Evolutionary conservation across 2,113 vertebrate genomes (phyloP), one percentile per base, ranked within the genome.

Genomic region (Rhineura floridana): DNA sequence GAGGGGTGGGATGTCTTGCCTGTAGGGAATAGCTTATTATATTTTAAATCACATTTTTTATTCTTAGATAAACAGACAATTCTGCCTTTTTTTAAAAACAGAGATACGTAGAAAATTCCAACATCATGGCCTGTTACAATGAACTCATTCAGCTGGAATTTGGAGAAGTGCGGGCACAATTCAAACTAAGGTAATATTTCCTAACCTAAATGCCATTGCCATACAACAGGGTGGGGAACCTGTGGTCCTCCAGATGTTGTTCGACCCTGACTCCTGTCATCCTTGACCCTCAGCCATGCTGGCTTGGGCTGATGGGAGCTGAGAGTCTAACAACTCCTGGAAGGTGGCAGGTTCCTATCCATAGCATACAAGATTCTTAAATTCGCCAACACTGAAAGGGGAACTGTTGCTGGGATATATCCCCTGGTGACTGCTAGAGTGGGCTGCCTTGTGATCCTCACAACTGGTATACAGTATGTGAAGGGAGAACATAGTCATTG

Each of bases 111-210:
- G 99, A 99, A 95, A 99, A 99, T 96, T 96, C 98, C 89, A 99
- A 97, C 91, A 95, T 98, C 96, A 98, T 98, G 98, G 97, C 98
- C 94, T 99, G 99, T 95, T 99, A 99, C 96, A 99, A 99, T 91
- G 99, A 99, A 89, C 97, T 99, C 93, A 97, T 99, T 87, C 98
- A 99, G 96, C 95, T 99, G 95, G 97, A 99, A 93, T 98, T 98
- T 50, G 99, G 99, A 94, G 98, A 99, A 94, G 98, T 99, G 94
- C 97, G 97, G 87, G 97, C 98, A 81, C 98, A 99, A 94, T 98
- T 99, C 95, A 99, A 99, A 96, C 97, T 99, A 95, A 98, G 98
- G 99, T 99, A 96, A 95, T 88, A 81, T 83, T 78, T 79, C 28
- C 48, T 52, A 30, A 44, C 19, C 8, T 48, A 21, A 36, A 21